phyloP scores from a whole-genome alignment of 2,888 invertebrate genomes.

The Geophilus truncorum region DNA sequence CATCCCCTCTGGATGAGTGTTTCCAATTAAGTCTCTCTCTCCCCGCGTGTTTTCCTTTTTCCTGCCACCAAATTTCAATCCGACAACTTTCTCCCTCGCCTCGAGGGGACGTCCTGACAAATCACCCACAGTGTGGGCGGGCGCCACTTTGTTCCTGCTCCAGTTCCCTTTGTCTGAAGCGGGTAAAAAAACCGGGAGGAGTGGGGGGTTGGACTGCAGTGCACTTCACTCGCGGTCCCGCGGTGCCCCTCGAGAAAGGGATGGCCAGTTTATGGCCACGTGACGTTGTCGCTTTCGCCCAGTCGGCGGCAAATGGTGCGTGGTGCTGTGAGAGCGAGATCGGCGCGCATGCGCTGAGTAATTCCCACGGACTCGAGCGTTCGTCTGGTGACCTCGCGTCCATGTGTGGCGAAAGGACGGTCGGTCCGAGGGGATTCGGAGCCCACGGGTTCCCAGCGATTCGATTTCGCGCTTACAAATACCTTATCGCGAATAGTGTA shows the following conservation, averaged over 20 bases:
- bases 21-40: background rate
- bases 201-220: background rate
- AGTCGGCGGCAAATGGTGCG: constrained; percentile 7
- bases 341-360: background rate
- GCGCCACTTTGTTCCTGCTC: constrained; percentile 5
- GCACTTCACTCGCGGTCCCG: constrained; percentile 20
- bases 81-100: constrained; percentile 2
- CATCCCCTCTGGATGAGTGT: constrained; percentile 12
- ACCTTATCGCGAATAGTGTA: background rate
- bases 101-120: constrained; percentile 20
- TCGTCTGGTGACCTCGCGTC: background rate
- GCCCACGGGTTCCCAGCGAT: background rate
- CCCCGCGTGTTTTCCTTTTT: background rate
- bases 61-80: constrained; percentile 15
- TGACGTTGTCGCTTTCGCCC: constrained; percentile 2
- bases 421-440: background rate
- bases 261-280: background rate
- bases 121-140: background rate
- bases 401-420: background rate
- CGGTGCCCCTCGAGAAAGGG: background rate
- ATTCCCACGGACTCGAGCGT: background rate
- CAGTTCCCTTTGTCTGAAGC: background rate
- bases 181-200: background rate
- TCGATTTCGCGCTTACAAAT: background rate
- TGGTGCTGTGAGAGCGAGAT: background rate